Evolutionary conservation across 2,797 vertebrate genomes (phyloP).

Genomic region (Podarcis siculus): DNA sequence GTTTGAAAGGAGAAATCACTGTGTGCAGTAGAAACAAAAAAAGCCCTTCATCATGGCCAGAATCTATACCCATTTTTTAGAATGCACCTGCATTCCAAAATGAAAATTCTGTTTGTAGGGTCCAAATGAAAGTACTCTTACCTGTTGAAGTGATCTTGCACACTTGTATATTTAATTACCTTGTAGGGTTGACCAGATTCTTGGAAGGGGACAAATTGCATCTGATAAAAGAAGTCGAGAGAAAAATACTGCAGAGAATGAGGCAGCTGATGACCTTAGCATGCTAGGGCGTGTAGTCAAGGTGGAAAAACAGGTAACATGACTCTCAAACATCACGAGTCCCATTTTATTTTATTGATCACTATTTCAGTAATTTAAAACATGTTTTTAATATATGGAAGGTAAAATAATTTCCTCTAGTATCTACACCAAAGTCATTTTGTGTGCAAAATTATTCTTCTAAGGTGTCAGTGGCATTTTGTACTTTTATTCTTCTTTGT

Average conservation of each 20-base stretch:
- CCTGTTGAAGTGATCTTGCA: background rate
- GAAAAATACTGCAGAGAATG: constrained; percentile 90
- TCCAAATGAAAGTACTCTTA: background rate
- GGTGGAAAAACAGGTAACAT: constrained; percentile 93
- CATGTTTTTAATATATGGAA: constrained; percentile 41
- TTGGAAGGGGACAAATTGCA: constrained; percentile 95
- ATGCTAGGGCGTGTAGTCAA: constrained; percentile 97
- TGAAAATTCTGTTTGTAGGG: background rate
- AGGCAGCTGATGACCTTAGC: constrained; percentile 91
- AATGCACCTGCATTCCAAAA: background rate
- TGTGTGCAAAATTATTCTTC: background rate
- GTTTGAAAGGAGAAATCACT: background rate
- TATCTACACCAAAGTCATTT: background rate
- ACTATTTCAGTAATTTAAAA: constrained; percentile 19
- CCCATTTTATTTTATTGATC: constrained; percentile 19
- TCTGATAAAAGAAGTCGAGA: constrained; percentile 94
- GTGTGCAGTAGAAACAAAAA: background rate
- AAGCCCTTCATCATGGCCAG: background rate
- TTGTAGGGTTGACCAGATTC: constrained; percentile 95
- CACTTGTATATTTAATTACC: constrained; percentile 51
- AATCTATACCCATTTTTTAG: background rate
- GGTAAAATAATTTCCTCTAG: background rate
- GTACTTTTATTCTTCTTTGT: background rate
- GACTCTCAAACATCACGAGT: background rate
- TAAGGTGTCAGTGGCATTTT: background rate